phyloP scores from a whole-genome alignment of 1,140 invertebrate genomes.

The Aradophagus sp. region DNA sequence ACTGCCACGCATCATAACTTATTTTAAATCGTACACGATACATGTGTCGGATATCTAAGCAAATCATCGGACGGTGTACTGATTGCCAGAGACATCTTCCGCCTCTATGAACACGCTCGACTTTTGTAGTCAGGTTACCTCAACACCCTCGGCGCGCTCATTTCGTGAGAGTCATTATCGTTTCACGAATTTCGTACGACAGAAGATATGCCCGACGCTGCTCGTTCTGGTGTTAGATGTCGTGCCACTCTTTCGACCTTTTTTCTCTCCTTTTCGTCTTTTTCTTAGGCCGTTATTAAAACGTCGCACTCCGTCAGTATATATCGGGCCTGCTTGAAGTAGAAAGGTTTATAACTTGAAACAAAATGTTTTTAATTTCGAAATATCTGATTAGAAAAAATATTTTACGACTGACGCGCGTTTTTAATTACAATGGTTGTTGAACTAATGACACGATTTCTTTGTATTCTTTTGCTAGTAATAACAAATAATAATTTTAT shows the following conservation, averaged over 20 bases:
- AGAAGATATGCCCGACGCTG: slow-evolving; percentile 4
- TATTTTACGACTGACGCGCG: too few relatives aligned
- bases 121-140: slow-evolving; percentile 52
- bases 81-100: slow-evolving; percentile 49
- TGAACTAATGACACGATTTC: too few relatives aligned
- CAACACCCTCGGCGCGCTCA: slow-evolving; percentile 40
- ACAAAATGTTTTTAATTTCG: too few relatives aligned
- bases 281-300: slow-evolving; percentile 18
- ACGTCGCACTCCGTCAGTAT: slow-evolving; percentile 43
- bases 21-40: slow-evolving; percentile 50
- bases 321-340: too few relatives aligned
- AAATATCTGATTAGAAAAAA: too few relatives aligned
- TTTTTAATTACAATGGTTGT: too few relatives aligned
- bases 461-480: too few relatives aligned
- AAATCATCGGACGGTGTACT: slow-evolving; percentile 42
- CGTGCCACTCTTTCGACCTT: slow-evolving; percentile 5
- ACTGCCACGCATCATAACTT: slow-evolving; percentile 45
- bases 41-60: slow-evolving; percentile 53
- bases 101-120: slow-evolving; percentile 33
- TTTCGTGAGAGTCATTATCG: slow-evolving; percentile 41
- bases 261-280: too few relatives aligned
- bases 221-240: slow-evolving; percentile 23
- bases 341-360: too few relatives aligned
- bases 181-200: slow-evolving; percentile 25
- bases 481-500: too few relatives aligned